Evolutionary conservation across 1,140 invertebrate species (phyloP).

Genomic region (Laupala kohalensis): DNA sequence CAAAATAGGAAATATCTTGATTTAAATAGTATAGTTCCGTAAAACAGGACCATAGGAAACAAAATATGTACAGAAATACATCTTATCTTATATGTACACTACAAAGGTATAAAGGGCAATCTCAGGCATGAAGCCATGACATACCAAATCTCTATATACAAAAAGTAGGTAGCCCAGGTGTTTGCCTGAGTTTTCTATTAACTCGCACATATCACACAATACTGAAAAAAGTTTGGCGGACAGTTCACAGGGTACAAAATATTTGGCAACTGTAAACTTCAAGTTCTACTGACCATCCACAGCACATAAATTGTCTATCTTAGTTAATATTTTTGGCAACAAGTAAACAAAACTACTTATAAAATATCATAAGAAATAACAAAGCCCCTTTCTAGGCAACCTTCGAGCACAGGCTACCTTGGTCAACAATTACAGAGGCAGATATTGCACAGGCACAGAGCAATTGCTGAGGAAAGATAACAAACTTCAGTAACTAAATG

Average conservation of each 20-base stretch:
- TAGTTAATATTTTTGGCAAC: not conserved
- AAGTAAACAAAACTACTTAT: not conserved
- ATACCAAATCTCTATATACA: not conserved
- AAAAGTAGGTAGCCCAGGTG: not conserved
- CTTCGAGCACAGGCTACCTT: not conserved
- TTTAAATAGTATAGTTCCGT: not conserved
- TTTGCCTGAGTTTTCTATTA: not conserved
- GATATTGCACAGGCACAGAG: not conserved
- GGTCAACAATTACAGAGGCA: not conserved
- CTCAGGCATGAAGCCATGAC: not conserved
- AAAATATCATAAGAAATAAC: not conserved
- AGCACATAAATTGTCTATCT: not conserved
- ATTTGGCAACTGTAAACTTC: not conserved
- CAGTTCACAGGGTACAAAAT: not conserved
- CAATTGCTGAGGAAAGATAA: not conserved
- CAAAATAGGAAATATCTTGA: not conserved
- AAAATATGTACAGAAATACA: not conserved
- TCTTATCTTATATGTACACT: not conserved
- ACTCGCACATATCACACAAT: not conserved
- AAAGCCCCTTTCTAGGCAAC: not conserved
- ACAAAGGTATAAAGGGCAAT: not conserved
- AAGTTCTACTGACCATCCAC: not conserved
- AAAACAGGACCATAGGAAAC: not conserved
- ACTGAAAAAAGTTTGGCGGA: not conserved
- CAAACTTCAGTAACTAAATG: not conserved